A percentile compares a stretch with the other conserved stretches of the same genome.
Evolutionary conservation across 2,113 vertebrate genomes (phyloP).

Genomic region (Tychaedon coryphoeus): DNA sequence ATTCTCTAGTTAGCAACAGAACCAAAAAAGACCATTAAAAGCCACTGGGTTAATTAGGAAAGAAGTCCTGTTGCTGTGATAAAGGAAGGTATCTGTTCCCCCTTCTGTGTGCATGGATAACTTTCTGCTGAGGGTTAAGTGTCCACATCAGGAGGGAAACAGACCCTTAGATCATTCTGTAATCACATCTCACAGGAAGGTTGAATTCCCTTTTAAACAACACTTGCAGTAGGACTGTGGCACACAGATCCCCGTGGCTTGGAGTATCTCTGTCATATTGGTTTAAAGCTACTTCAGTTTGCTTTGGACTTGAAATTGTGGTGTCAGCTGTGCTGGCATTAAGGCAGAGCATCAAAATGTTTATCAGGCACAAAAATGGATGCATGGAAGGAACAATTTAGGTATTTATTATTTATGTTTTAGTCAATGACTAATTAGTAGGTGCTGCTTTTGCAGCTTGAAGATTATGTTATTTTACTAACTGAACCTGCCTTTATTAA

Average conservation of each 20-base stretch:
- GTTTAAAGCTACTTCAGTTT: slow-evolving; percentile 64
- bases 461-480: slow-evolving; percentile 88
- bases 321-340: slow-evolving; percentile 73
- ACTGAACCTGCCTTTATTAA: slow-evolving; percentile 95
- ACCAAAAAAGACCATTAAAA: neutral
- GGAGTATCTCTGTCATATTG: neutral
- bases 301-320: slow-evolving; percentile 77
- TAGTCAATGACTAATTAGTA: slow-evolving; percentile 99
- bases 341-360: slow-evolving; percentile 60
- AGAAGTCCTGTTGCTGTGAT: neutral
- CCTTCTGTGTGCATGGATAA: neutral
- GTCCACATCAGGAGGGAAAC: neutral
- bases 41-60: neutral
- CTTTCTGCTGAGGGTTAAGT: neutral
- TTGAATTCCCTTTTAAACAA: slow-evolving; percentile 59
- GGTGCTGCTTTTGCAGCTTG: slow-evolving; percentile 96
- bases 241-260: neutral
- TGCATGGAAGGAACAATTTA: slow-evolving; percentile 72
- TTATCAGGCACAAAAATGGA: slow-evolving; percentile 57
- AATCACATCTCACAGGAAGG: neutral
- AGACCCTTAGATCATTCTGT: neutral
- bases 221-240: neutral
- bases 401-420: slow-evolving; percentile 98
- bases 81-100: neutral
- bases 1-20: neutral